Base-by-base conservation (phyloP, 2,888 invertebrate genomes). In the Achlya flavicornis region DNA sequence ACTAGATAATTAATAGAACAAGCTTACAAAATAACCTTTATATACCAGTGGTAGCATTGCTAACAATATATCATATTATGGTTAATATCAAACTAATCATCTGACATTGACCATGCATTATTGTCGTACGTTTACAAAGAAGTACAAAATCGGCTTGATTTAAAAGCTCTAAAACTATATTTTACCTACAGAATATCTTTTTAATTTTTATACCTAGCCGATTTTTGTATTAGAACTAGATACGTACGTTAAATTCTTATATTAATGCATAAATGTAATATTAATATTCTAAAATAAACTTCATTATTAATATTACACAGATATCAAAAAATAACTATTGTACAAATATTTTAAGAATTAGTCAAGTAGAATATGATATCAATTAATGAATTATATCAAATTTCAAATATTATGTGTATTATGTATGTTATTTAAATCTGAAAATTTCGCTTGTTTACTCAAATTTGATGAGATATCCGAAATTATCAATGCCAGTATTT, bases 401-500 rank as follows among this genome's bases (percentile, higher is more conserved):
- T 60, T 57, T 72, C 71, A 78, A 19, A 53, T 74, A 72, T 73
- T 71, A 72, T 68, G 58, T 71, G 72, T 60, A 70, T 41, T 73
- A 63, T 69, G 57, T 73, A 63, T 70, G 53, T 53, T 53, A 71
- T 64, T 63, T 63, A 64, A 75, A 68, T 63, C 63, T 66, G 61
- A 65, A 67, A 65, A 67, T 67, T 65, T 68, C 68, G 70, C 76
- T 77, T 73, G 70, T 68, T 71, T 65, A 53, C 33, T 74, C 68
- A 79, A 71, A 74, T 76, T 79, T 77, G 73, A 81, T 77, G 72
- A 79, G 79, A 83, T 79, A 76, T 75, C 80, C 81, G 73, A 83
- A 85, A 85, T 84, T 85, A 86, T 91, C 83, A 88, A 91, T 89
- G 91, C 92, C 93, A 93, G 93, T 93, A 93, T 93, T 93, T 89